Conservation (phyloP, 2,113 vertebrate genomes). For the Diadophis punctatus region DNA sequence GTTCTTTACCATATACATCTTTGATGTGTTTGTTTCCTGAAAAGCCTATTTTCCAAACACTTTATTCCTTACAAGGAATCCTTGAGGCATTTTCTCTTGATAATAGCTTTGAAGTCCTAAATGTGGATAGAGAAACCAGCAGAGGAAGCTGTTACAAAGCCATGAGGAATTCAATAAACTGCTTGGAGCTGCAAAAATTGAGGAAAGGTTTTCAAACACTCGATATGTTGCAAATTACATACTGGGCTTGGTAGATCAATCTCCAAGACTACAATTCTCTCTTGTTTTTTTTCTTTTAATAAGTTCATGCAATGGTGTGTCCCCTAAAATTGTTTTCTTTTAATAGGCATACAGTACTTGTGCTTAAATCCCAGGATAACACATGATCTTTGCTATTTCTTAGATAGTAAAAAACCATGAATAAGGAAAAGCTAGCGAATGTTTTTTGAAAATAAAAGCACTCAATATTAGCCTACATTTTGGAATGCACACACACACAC, state of each 20-base stretch:
- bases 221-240: background rate
- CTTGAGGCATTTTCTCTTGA: background rate
- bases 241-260: background rate
- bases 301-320: background rate
- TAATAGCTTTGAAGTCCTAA: background rate
- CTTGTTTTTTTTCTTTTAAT: background rate
- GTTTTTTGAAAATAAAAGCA: background rate
- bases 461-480: background rate
- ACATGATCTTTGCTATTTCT: background rate
- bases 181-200: background rate
- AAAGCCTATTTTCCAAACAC: background rate
- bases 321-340: background rate
- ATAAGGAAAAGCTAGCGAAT: background rate
- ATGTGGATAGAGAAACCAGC: background rate
- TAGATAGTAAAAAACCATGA: background rate
- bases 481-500: background rate
- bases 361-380: background rate
- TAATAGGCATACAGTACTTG: background rate
- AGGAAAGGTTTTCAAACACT: background rate
- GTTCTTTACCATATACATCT: slow-evolving; percentile 7
- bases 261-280: background rate
- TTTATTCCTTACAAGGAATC: slow-evolving; percentile 16
- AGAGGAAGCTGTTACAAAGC: background rate
- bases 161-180: background rate
- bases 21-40: background rate